Evolutionary conservation across 2,888 invertebrate genomes (phyloP).

Genomic region (Lasius fuliginosus): DNA sequence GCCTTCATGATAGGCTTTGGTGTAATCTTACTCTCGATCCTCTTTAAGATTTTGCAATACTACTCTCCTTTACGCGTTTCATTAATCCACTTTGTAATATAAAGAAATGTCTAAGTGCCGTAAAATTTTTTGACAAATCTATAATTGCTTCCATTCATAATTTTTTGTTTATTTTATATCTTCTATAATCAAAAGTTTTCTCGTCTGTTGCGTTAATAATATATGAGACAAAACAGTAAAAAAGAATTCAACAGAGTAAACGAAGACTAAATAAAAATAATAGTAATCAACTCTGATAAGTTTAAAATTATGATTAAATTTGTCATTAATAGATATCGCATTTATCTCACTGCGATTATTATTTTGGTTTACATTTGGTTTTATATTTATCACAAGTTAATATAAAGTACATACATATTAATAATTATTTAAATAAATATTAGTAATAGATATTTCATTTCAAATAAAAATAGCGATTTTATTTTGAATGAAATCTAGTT

Average conservation of each 20-base stretch:
- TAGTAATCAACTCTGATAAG: neutral
- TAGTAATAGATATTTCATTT: neutral
- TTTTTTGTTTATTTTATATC: neutral
- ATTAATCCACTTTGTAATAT: constrained; percentile 61
- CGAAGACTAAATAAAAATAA: neutral
- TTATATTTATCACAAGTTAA: neutral
- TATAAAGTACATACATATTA: neutral
- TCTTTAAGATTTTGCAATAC: constrained; percentile 61
- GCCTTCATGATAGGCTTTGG: constrained; percentile 61
- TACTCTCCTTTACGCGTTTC: constrained; percentile 56
- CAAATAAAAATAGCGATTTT: neutral
- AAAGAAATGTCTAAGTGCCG: neutral
- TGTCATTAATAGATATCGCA: neutral
- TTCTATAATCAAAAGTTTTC: neutral
- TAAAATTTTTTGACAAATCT: neutral
- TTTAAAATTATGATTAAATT: neutral
- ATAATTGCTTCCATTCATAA: neutral
- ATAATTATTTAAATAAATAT: too few species aligned
- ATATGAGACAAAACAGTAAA: neutral
- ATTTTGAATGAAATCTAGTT: constrained; percentile 15
- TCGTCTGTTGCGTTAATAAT: neutral
- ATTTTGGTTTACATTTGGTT: too few species aligned
- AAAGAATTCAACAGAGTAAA: neutral
- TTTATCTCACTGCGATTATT: neutral
- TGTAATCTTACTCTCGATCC: constrained; percentile 68